Conservation (phyloP, 2,797 vertebrate species). For the Enteromius fasciolatus region DNA sequence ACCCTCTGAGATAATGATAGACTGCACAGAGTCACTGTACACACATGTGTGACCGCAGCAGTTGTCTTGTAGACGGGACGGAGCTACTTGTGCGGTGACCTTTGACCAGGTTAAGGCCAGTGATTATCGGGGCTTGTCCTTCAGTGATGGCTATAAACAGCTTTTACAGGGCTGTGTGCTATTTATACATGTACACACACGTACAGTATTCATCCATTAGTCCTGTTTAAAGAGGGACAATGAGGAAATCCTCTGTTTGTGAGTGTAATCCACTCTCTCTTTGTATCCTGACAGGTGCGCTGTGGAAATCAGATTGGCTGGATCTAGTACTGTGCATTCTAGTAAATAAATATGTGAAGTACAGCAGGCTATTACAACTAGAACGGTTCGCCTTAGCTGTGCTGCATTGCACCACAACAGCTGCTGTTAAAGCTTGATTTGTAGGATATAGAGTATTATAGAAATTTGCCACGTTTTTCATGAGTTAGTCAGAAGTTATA, state of each 20-base stretch:
- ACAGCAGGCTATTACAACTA: neutral
- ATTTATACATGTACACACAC: conserved; percentile 25
- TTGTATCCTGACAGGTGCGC: neutral
- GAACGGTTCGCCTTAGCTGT: neutral
- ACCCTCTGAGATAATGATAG: conserved; percentile 1
- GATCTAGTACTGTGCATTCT: neutral
- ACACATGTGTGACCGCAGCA: conserved; percentile 8
- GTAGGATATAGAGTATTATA: neutral
- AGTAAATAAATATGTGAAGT: neutral
- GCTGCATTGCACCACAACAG: neutral
- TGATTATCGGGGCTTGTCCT: conserved; percentile 22
- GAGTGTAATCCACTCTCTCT: neutral
- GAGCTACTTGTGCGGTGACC: conserved; percentile 30
- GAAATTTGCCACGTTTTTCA: neutral
- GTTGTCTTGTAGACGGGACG: conserved; percentile 42
- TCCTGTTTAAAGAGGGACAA: neutral
- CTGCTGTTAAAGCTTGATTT: neutral
- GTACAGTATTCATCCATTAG: neutral
- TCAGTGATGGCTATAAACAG: conserved; percentile 14
- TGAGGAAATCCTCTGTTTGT: neutral
- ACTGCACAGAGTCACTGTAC: neutral
- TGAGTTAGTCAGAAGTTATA: neutral
- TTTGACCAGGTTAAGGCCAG: conserved; percentile 22
- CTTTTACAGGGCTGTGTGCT: conserved; percentile 18
- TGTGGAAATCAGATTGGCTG: neutral